phyloP scores from a whole-genome alignment of 2,113 vertebrate species.

The Tupaia tana region DNA sequence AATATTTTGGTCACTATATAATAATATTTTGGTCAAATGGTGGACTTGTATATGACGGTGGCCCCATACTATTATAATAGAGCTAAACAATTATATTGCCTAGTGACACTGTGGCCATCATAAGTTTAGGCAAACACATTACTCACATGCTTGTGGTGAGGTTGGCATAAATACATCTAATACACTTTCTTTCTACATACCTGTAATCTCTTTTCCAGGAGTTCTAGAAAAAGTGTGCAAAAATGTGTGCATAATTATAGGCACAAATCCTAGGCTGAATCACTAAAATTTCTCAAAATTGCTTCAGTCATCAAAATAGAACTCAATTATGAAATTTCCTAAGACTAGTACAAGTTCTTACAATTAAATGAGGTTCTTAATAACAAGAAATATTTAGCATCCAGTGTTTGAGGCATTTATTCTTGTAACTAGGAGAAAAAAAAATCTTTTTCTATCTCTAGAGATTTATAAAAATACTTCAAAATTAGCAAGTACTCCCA shows the following conservation, averaged over 20 bases:
- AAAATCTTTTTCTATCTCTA: neutral
- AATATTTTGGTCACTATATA: too few species aligned
- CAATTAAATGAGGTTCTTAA: neutral
- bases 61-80: too few species aligned
- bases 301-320: too few species aligned
- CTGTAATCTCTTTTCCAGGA: neutral
- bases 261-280: neutral
- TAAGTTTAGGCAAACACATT: too few species aligned
- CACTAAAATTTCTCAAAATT: neutral
- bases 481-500: neutral
- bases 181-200: neutral
- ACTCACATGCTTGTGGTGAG: too few species aligned
- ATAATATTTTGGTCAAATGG: too few species aligned
- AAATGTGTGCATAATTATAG: neutral
- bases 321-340: neutral
- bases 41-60: too few species aligned
- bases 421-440: neutral
- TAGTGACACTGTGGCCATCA: too few species aligned
- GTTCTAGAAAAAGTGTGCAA: neutral
- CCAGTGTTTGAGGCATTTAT: neutral
- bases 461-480: neutral
- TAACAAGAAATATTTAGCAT: neutral
- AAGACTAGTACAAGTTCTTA: neutral
- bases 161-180: too few species aligned
- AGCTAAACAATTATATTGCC: too few species aligned